Conservation (phyloP, 2,888 invertebrate genomes). For the Athrips mouffetella region DNA sequence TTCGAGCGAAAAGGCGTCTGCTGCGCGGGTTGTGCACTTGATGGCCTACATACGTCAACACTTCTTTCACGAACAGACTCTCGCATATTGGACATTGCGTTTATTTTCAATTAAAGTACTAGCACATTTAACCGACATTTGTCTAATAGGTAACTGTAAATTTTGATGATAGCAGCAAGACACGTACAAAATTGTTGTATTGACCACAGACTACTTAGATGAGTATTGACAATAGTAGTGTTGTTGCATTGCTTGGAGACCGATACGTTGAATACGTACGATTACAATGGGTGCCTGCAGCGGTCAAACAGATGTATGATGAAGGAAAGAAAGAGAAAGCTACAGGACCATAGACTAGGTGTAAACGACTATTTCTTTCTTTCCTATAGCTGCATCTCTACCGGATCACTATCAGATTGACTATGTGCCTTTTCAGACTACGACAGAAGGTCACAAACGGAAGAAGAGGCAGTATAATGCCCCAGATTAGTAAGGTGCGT, state of each 20-base stretch:
- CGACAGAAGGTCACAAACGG: too few relatives aligned
- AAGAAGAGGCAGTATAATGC: too few relatives aligned
- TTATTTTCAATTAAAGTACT: neutral
- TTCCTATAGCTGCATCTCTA: too few relatives aligned
- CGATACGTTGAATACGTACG: too few relatives aligned
- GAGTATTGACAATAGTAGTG: neutral
- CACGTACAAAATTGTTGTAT: constrained; percentile 8
- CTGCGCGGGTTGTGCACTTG: constrained; percentile 40
- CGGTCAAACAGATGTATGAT: too few relatives aligned
- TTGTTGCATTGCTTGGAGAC: neutral
- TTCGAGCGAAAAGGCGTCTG: constrained; percentile 36
- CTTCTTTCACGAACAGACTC: constrained; percentile 39
- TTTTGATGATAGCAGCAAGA: constrained; percentile 13
- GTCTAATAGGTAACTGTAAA: constrained; percentile 10
- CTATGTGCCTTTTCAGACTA: too few relatives aligned
- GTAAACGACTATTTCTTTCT: too few relatives aligned
- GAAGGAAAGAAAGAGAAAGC: too few relatives aligned
- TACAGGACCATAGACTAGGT: too few relatives aligned
- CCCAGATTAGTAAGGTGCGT: too few relatives aligned
- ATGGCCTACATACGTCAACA: constrained; percentile 36
- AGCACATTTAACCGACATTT: constrained; percentile 2
- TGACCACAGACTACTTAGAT: neutral
- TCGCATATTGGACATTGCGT: constrained; percentile 41
- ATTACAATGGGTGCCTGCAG: too few relatives aligned
- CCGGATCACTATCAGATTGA: too few relatives aligned